phyloP scores from a whole-genome alignment of 2,113 vertebrate species.

The Chlamydotis undulata region DNA sequence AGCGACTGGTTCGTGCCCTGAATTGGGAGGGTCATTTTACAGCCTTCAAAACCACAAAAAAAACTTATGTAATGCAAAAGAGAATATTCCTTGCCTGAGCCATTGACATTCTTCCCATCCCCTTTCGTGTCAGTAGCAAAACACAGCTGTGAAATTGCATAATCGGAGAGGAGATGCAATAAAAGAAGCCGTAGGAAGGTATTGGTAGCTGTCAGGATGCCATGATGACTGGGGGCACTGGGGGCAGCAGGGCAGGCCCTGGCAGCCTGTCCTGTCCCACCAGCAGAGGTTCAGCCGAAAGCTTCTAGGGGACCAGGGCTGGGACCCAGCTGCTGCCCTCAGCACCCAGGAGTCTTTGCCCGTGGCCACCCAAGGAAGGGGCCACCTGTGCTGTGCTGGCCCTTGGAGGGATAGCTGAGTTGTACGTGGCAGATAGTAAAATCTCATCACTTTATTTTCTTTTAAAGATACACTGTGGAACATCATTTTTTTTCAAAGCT shows the following conservation, averaged over 20 bases:
- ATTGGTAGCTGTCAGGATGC: neutral
- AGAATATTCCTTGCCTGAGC: neutral
- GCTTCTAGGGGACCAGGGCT: neutral
- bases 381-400: neutral
- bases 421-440: neutral
- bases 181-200: neutral
- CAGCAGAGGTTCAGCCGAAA: accelerated
- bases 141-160: neutral
- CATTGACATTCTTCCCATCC: neutral
- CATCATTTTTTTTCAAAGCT: neutral
- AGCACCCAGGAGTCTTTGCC: neutral
- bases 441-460: neutral
- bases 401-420: neutral
- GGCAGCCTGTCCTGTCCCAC: neutral
- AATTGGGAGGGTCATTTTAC: neutral
- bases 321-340: neutral
- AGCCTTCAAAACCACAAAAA: neutral
- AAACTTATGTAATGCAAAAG: neutral
- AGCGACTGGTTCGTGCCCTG: neutral
- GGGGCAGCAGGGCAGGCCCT: neutral
- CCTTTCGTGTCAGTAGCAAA: neutral
- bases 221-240: neutral
- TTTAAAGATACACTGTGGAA: neutral
- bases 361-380: neutral
- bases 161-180: neutral